These are phyloP conservation scores for Grantiella picta DNA, from an alignment of 2,113 vertebrate species.

Conservation along the genomic window DNA sequence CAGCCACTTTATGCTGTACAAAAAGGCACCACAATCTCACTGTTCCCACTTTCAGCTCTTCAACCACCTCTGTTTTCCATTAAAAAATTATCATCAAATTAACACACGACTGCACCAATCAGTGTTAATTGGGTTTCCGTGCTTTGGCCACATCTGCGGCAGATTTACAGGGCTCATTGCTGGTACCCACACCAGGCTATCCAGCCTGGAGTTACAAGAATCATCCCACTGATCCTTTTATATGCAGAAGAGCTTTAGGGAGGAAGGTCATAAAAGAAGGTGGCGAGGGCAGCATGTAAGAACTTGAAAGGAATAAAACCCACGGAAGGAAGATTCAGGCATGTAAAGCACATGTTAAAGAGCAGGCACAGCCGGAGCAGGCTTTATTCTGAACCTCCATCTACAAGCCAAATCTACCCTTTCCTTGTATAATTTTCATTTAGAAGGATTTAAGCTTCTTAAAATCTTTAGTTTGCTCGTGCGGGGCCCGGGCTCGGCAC, in stretches of 20 bases:
- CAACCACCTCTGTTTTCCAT: background rate
- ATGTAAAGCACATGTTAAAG: conserved; percentile 50
- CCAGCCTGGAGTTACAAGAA: background rate
- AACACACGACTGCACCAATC: background rate
- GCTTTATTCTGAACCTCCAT: conserved; percentile 56
- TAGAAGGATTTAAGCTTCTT: conserved; percentile 69
- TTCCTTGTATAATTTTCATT: conserved; percentile 65
- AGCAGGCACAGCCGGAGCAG: conserved; percentile 33
- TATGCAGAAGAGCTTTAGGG: conserved; percentile 31
- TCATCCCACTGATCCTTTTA: conserved; percentile 53
- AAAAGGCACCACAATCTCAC: background rate
- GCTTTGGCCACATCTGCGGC: background rate
- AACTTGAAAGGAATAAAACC: conserved; percentile 62
- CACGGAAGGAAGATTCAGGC: conserved; percentile 39
- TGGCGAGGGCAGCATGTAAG: background rate
- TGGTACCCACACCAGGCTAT: background rate
- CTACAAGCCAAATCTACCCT: conserved; percentile 68
- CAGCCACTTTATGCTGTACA: background rate
- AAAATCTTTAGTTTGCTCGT: conserved; percentile 27
- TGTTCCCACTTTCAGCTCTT: background rate
- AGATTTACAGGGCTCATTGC: background rate
- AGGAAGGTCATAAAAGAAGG: conserved; percentile 36
- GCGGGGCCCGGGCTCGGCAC: background rate
- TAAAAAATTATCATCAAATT: background rate
- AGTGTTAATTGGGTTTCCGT: background rate